These are phyloP conservation scores for Heliornis fulica DNA, from an alignment of 2,113 vertebrate genomes.

Conservation along the genomic window DNA sequence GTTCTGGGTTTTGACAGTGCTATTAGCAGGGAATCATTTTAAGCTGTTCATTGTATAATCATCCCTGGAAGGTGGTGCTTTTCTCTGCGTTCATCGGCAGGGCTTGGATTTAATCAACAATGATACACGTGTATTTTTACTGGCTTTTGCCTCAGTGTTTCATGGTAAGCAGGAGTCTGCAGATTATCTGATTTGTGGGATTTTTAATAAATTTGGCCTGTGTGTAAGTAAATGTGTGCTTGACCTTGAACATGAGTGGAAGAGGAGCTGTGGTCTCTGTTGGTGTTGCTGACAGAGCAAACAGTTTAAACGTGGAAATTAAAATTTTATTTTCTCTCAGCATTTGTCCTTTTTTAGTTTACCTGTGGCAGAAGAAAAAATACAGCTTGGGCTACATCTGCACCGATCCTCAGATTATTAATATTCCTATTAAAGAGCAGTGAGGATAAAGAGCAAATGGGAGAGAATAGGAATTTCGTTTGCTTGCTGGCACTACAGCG, in stretches of 20 bases:
- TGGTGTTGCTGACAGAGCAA: neutral
- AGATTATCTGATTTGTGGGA: constrained; percentile 24
- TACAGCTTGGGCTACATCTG: neutral
- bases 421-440: constrained; percentile 39
- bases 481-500: neutral
- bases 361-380: neutral
- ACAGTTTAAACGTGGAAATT: neutral
- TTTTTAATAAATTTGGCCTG: constrained; percentile 10
- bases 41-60: neutral
- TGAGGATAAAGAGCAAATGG: constrained; percentile 28
- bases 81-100: constrained; percentile 22
- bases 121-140: neutral
- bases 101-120: constrained; percentile 9
- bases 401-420: neutral
- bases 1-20: neutral
- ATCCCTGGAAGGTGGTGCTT: neutral
- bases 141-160: neutral
- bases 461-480: neutral
- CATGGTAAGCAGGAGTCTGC: neutral
- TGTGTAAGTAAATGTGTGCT: neutral
- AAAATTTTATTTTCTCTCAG: neutral
- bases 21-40: neutral
- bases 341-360: neutral
- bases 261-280: neutral
- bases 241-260: neutral